Evolutionary conservation across 2,888 invertebrate genomes (phyloP).

Genomic region (Augiades crinisus): DNA sequence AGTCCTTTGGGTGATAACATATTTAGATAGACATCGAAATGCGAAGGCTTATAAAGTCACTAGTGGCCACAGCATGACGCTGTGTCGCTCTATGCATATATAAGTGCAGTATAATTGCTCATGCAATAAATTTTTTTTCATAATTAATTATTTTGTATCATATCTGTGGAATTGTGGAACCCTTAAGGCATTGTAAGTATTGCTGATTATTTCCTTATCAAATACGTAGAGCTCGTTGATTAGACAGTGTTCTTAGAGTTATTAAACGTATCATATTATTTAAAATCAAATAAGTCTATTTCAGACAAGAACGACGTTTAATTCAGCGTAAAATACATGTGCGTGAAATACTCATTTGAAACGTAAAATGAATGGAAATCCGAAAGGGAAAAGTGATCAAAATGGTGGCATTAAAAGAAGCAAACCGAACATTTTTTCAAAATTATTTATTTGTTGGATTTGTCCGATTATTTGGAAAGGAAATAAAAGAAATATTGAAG

Average conservation of each 20-base stretch:
- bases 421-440: constrained; percentile 62
- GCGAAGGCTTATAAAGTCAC: no score
- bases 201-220: constrained; percentile 22
- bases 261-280: constrained; percentile 1
- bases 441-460: constrained; percentile 71
- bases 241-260: constrained; percentile 18
- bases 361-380: constrained; percentile 13
- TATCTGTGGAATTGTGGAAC: background rate
- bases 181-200: constrained; percentile 6
- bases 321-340: background rate
- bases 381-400: constrained; percentile 31
- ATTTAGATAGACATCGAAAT: no score
- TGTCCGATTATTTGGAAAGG: constrained; percentile 78
- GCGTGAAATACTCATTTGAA: background rate
- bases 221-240: constrained; percentile 10
- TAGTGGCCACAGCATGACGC: no score
- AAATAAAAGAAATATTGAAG: constrained; percentile 80
- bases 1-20: no score
- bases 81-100: no score
- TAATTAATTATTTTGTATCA: background rate
- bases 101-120: no score
- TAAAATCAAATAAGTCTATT: background rate
- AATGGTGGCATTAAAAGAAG: constrained; percentile 38
- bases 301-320: background rate
- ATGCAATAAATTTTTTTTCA: no score